Base-by-base conservation (phyloP, 92 coral and sea anemone species). In the Epizoanthus scotinus region DNA sequence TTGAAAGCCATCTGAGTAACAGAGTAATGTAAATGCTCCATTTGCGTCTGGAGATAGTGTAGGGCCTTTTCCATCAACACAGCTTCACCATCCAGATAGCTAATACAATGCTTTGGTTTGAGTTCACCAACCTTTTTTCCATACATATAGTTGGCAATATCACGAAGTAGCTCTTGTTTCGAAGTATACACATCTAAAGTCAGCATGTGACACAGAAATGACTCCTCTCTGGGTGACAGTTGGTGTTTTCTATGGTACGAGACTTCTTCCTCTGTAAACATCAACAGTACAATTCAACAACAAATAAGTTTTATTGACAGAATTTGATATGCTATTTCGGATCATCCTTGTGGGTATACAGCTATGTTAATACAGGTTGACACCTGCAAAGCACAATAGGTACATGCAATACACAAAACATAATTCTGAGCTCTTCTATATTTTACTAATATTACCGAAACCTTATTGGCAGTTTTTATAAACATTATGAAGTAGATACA, bases 21-120 rank as follows among this genome's bases (percentile, higher is more conserved):
- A 26, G 84, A 66, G 49, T 67, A 57, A 27, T 81, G 77, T 5
- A 29, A 47, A 56, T 67, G 67, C 14, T 81, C 84, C 84, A 81
- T 81, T 15, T 81, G 77, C 8, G 25, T 44, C 49, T 67, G 22
- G 6, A 81, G 66, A 28, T 47, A 50, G 1, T 14, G 26, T 13
- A 81, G 13, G 18, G 60, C 59, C 8, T 63, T 63, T 24, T 67
- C 55, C 44, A 18, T 40, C 25, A 70, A 40, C 17, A 20, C 38
- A 3, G 53, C 59, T 38, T 73, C 79, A 42, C 79, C 79, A 47
- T 0, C 13, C 1, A 63, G 29, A 38, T 0, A 73, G 20, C 26
- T 42, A 22, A 1, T 0, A 12, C 14, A 24, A 21, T 17, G 28
- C 29, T 14, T 73, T 52, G 79, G 29, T 38, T 38, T 0, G 29